Evolutionary conservation across 2,888 invertebrate genomes (phyloP).

Genomic region (Drosophila cracens): DNA sequence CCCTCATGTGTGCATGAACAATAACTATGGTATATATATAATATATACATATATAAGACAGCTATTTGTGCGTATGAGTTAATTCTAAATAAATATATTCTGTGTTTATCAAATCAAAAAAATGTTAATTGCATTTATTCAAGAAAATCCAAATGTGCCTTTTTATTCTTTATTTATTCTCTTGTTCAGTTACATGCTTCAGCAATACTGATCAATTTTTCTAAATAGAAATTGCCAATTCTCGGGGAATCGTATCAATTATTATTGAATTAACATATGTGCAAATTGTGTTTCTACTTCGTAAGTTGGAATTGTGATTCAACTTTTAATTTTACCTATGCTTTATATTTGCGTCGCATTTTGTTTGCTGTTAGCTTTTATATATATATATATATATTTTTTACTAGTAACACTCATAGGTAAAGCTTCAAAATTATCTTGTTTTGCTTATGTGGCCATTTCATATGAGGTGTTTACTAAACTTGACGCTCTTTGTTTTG

Average conservation of each 20-base stretch:
- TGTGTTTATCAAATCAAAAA: neutral
- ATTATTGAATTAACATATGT: slow-evolving; percentile 1
- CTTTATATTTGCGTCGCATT: slow-evolving; percentile 37
- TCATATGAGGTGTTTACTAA: slow-evolving; percentile 19
- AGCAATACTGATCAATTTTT: neutral
- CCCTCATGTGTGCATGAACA: neutral
- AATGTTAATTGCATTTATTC: neutral
- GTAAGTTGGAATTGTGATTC: slow-evolving; percentile 5
- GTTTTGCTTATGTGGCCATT: slow-evolving; percentile 22
- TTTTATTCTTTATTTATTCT: neutral
- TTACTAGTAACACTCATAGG: slow-evolving; percentile 13
- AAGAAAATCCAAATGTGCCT: neutral
- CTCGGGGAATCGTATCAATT: neutral
- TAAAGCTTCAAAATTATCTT: slow-evolving; percentile 31
- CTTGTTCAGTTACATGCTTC: neutral
- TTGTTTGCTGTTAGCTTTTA: slow-evolving; percentile 24
- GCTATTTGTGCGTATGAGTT: neutral
- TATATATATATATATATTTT: slow-evolving; percentile 5
- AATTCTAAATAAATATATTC: neutral
- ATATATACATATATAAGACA: neutral
- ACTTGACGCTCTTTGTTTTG: slow-evolving; percentile 31
- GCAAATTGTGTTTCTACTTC: neutral
- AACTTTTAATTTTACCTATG: slow-evolving; percentile 2
- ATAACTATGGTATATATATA: neutral
- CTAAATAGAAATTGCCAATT: neutral